These are phyloP conservation scores for Tenthredo notha DNA, from an alignment of 2,888 invertebrate genomes.

Conservation along the genomic window DNA sequence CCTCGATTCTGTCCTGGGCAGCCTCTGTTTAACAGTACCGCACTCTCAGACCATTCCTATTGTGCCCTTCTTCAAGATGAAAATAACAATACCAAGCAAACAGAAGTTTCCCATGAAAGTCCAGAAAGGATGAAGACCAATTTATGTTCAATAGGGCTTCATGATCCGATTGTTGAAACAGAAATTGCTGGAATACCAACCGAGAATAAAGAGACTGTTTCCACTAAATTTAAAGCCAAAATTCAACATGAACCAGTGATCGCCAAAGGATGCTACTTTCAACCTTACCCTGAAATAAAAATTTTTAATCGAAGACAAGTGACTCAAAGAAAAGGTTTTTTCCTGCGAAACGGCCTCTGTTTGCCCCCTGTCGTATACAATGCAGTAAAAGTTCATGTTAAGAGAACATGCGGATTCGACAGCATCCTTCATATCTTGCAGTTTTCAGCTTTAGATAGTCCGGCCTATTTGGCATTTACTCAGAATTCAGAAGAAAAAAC, in stretches of 20 bases:
- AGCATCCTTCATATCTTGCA: constrained; percentile 44
- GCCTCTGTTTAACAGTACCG: constrained; percentile 28
- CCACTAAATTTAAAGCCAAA: not conserved
- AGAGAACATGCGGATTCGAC: constrained; percentile 50
- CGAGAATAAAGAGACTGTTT: not conserved
- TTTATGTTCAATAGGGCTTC: no score
- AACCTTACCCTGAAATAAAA: constrained; percentile 28
- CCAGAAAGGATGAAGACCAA: not conserved
- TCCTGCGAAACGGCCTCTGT: constrained; percentile 19
- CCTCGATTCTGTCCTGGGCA: not conserved
- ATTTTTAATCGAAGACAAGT: constrained; percentile 1
- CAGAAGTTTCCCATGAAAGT: not conserved
- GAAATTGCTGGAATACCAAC: not conserved
- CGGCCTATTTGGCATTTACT: not conserved
- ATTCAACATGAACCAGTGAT: not conserved
- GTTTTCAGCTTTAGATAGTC: constrained; percentile 48
- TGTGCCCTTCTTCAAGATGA: not conserved
- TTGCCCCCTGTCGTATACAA: not conserved
- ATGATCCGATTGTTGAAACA: no score
- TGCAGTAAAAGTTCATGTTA: constrained; percentile 34
- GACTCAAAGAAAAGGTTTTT: constrained; percentile 21
- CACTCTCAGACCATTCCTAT: constrained; percentile 28
- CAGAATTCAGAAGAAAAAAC: constrained; percentile 21
- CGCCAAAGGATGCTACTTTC: constrained; percentile 29
- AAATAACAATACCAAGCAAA: not conserved